Conservation (phyloP, 2,888 invertebrate genomes). For the Chouioia cunea region DNA sequence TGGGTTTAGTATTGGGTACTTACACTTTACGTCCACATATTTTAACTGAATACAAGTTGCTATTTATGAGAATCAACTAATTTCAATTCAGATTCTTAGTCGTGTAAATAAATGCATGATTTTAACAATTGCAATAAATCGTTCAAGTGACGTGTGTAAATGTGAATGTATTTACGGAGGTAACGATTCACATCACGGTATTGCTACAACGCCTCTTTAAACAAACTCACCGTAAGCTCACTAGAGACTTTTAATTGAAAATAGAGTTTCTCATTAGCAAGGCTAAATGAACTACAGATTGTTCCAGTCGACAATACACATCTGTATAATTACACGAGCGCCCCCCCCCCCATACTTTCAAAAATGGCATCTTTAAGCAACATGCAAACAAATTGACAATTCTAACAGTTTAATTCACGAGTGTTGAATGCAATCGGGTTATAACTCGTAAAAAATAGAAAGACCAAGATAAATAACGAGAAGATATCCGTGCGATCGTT, state of each 20-base stretch:
- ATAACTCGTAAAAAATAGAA: constrained; percentile 1
- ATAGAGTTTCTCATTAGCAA: constrained; percentile 21
- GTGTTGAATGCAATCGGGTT: no score
- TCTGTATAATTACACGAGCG: constrained; percentile 10
- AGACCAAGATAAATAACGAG: constrained; percentile 30
- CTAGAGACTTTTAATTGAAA: constrained; percentile 27
- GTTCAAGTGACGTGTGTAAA: no score
- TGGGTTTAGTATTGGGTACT: no score
- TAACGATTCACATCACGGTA: no score
- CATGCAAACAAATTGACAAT: not conserved
- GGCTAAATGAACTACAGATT: constrained; percentile 16
- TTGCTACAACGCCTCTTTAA: constrained; percentile 10
- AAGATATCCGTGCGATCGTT: constrained; percentile 17
- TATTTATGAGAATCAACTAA: no score
- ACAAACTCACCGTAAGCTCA: constrained; percentile 1
- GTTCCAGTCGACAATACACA: not conserved
- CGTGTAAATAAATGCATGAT: no score
- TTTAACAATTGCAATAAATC: no score
- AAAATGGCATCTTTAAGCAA: not conserved
- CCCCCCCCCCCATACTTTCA: not conserved
- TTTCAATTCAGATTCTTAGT: no score
- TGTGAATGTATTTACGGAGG: no score
- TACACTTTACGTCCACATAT: no score
- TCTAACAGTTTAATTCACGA: no score
- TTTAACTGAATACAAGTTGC: no score